Base-by-base conservation (phyloP, 2,113 vertebrate species). In the Marmota monax region DNA sequence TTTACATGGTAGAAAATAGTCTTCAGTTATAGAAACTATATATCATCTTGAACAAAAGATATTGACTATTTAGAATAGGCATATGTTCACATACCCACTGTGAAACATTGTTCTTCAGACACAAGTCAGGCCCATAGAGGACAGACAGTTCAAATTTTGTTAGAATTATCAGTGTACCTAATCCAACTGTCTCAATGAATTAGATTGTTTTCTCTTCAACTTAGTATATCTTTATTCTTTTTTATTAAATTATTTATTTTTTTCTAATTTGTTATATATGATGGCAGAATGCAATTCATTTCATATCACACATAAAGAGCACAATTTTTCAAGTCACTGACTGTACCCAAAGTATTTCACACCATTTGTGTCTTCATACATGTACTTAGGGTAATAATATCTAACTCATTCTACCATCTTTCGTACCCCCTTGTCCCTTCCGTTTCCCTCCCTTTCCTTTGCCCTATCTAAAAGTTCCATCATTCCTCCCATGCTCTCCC, bases 151-250 rank as follows among this genome's bases (percentile, higher is more conserved):
- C 56, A 34, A 82, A 95, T 65, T 94, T 37, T 88, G 17, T 45
- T 96, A 73, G 39, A 3, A 70, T 70, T 96, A 70, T 84, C 17
- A 82, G 48, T 78, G 61, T 79, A n/a, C 42, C 12, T 29, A 25
- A 73, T 20, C 4, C 17, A 58, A 65, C 32, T 80, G 65, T 87
- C 25, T 88, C 27, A 93, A 27, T 69, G 70, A 93, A 73, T 90
- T 92, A 90, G 88, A 93, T 84, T 92, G 10, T 32, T 84, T 90
- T 92, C 11, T 74, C 34, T 74, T 11, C 18, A 92, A 93, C 4
- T 88, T 84, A 94, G 11, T 82, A 72, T 7, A 7, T 65, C 25
- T 73, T 92, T 94, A 11, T 56, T 53, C 32, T 86, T 84, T 78
- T 69, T 96, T 95, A 74, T 73, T 45, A 45, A 45, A 45, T 45